These are phyloP conservation scores for Microcebus murinus DNA, from an alignment of 2,113 vertebrate genomes.

Conservation along the genomic window DNA sequence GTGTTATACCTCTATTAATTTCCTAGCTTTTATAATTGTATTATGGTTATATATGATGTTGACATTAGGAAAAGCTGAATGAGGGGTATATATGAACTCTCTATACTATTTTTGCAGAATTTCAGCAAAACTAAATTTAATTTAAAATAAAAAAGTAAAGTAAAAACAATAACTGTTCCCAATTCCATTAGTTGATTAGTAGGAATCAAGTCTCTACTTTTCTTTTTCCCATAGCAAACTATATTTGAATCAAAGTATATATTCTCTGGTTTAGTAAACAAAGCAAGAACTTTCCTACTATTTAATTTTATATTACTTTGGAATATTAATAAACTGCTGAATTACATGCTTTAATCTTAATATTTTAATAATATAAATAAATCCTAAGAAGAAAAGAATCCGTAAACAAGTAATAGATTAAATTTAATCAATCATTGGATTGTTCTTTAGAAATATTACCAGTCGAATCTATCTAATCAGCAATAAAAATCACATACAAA, in stretches of 20 bases:
- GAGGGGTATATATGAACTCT: not conserved
- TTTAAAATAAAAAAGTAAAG: not conserved
- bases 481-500: not conserved
- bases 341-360: not conserved
- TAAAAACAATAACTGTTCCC: not conserved
- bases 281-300: not conserved
- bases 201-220: not conserved
- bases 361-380: not conserved
- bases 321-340: not conserved
- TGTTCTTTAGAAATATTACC: not conserved
- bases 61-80: not conserved
- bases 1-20: not conserved
- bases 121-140: not conserved
- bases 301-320: not conserved
- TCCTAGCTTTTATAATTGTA: not conserved
- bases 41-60: not conserved
- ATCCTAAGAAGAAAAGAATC: not conserved
- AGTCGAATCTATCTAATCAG: not conserved
- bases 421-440: not conserved
- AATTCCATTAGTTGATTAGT: not conserved
- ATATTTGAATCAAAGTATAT: not conserved
- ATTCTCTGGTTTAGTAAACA: not conserved
- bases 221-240: not conserved
- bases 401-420: not conserved
- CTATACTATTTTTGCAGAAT: not conserved